Evolutionary conservation across 1,140 invertebrate genomes (phyloP).

Genomic region (Galendromus occidentalis): DNA sequence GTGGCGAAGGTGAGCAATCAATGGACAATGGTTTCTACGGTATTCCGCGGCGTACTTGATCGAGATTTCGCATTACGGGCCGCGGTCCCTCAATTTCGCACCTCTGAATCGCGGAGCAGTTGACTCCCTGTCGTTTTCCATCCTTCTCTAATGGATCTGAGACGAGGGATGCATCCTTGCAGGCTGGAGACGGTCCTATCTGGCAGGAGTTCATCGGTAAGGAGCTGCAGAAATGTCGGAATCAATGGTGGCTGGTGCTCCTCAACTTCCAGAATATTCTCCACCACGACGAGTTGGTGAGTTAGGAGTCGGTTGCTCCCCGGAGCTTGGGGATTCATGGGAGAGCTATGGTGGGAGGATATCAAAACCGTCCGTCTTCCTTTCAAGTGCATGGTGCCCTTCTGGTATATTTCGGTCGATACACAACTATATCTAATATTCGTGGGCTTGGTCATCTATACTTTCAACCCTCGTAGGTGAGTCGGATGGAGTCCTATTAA

Average conservation of each 20-base stretch:
- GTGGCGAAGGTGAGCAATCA: neutral
- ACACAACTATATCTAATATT: neutral
- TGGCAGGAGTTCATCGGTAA: constrained; percentile 8
- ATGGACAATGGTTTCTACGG: neutral
- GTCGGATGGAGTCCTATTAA: neutral
- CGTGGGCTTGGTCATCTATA: neutral
- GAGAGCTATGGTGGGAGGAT: too few relatives aligned
- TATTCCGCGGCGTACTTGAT: neutral
- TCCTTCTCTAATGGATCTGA: too few relatives aligned
- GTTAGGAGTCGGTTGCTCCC: too few relatives aligned
- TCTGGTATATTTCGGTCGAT: constrained; percentile 7
- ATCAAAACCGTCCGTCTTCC: too few relatives aligned
- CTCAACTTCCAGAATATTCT: constrained; percentile 8
- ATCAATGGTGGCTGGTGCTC: neutral
- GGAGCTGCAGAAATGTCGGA: neutral
- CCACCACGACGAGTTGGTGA: neutral
- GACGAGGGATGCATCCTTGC: neutral
- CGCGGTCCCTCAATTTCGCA: too few relatives aligned
- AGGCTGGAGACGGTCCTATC: neutral
- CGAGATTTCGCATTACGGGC: too few relatives aligned
- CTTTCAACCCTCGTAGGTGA: neutral
- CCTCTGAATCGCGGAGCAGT: too few relatives aligned
- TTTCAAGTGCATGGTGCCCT: constrained; percentile 2
- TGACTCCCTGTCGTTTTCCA: too few relatives aligned
- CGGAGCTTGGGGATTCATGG: too few relatives aligned